A percentile compares a stretch with the other conserved stretches of the same genome.
These are phyloP conservation scores for Nerophis lumbriciformis DNA, from an alignment of 2,113 vertebrate species.

Conservation along the genomic window DNA sequence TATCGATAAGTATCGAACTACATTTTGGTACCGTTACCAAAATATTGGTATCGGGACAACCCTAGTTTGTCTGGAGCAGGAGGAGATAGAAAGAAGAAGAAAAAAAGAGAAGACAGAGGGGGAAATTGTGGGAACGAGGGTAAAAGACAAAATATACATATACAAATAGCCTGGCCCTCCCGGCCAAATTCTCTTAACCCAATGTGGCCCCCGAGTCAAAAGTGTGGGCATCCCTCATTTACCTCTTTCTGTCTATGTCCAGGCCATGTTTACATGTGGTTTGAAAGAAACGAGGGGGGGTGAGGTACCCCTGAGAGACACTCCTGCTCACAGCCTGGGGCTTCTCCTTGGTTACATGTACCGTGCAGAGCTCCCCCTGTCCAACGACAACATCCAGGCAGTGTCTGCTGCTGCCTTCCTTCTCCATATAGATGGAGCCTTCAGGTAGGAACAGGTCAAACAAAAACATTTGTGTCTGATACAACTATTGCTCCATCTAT, in stretches of 20 bases:
- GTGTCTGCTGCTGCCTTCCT: constrained; percentile 82
- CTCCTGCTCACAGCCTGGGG: constrained; percentile 74
- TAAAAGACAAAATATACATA: too few relatives aligned
- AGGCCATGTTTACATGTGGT: constrained; percentile 88
- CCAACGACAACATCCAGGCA: constrained; percentile 76
- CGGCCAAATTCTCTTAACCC: too few relatives aligned
- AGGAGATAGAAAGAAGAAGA: too few relatives aligned
- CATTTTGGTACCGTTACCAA: too few relatives aligned
- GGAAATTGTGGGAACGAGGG: too few relatives aligned
- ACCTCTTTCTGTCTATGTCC: constrained; percentile 4
- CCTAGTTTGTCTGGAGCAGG: too few relatives aligned
- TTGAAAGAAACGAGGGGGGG: constrained; percentile 76
- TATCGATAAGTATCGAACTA: too few relatives aligned
- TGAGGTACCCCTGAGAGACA: constrained; percentile 77
- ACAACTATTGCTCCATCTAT: background rate
- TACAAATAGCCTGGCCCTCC: too few relatives aligned
- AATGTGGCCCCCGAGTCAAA: too few relatives aligned
- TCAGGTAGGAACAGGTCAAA: constrained; percentile 26
- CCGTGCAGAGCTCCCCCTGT: constrained; percentile 68
- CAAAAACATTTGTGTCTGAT: background rate
- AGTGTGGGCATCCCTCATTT: too few relatives aligned
- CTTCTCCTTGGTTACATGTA: constrained; percentile 83
- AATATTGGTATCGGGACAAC: too few relatives aligned
- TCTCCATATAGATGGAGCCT: constrained; percentile 86
- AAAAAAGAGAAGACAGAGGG: too few relatives aligned